phyloP scores from a whole-genome alignment of 2,888 invertebrate genomes.

The Cynaeus angustus region DNA sequence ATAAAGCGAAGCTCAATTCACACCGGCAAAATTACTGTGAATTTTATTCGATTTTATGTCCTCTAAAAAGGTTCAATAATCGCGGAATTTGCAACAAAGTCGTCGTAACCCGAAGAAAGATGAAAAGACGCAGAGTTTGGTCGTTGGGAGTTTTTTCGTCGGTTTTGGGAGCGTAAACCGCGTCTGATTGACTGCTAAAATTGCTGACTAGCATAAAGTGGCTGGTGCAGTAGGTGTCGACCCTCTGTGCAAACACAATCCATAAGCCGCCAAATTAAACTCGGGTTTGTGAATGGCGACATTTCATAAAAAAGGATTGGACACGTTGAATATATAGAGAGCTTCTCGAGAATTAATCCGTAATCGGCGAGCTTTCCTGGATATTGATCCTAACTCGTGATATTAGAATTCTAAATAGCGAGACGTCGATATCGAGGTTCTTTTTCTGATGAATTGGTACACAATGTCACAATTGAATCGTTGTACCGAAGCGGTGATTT shows the following conservation, averaged over 20 bases:
- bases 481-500: constrained; percentile 58
- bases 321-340: constrained; percentile 61
- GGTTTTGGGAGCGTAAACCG: constrained; percentile 62
- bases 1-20: constrained; percentile 60
- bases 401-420: constrained; percentile 50
- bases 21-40: constrained; percentile 53
- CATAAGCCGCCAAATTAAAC: constrained; percentile 70
- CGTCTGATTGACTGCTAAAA: constrained; percentile 63
- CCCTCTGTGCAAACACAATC: constrained; percentile 68
- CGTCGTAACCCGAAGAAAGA: no score
- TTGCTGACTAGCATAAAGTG: constrained; percentile 66
- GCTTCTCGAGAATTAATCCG: constrained; percentile 57
- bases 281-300: constrained; percentile 54
- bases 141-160: no score
- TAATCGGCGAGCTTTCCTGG: constrained; percentile 52
- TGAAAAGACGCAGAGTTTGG: no score
- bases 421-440: neutral
- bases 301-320: constrained; percentile 68
- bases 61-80: neutral
- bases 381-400: constrained; percentile 40
- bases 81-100: neutral
- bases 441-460: constrained; percentile 54
- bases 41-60: constrained; percentile 43
- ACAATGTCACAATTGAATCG: constrained; percentile 58
- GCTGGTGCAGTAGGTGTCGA: constrained; percentile 65